These are phyloP conservation scores for Craterocephalus amniculus DNA, from an alignment of 2,797 vertebrate genomes.

Conservation along the genomic window DNA sequence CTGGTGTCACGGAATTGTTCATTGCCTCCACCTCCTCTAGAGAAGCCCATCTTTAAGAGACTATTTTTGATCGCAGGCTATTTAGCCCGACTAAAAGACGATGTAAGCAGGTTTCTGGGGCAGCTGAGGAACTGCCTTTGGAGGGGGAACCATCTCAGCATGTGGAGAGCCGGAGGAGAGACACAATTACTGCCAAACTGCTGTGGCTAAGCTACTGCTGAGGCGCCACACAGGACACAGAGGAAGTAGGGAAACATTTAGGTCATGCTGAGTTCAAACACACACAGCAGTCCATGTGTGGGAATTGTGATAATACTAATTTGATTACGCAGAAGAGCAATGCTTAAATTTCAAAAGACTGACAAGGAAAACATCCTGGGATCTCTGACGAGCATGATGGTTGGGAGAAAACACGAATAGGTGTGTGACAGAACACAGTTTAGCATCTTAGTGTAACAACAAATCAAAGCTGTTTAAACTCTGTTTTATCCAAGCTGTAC, in stretches of 20 bases:
- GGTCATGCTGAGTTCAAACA: slow-evolving; percentile 56
- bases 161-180: slow-evolving; percentile 52
- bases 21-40: slow-evolving; percentile 25
- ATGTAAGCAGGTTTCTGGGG: slow-evolving; percentile 67
- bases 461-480: background rate
- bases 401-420: background rate
- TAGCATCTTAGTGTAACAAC: background rate
- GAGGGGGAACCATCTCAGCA: slow-evolving; percentile 73
- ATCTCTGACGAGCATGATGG: background rate
- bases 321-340: slow-evolving; percentile 16
- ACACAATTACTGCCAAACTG: slow-evolving; percentile 62
- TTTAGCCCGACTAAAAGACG: slow-evolving; percentile 58
- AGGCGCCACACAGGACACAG: slow-evolving; percentile 45
- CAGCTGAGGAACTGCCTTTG: slow-evolving; percentile 65
- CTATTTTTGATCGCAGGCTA: slow-evolving; percentile 38
- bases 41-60: slow-evolving; percentile 41
- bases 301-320: slow-evolving; percentile 8
- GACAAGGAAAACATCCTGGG: slow-evolving; percentile 12
- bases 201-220: slow-evolving; percentile 29
- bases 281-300: slow-evolving; percentile 20
- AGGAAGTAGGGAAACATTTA: slow-evolving; percentile 63
- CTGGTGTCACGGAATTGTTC: slow-evolving; percentile 53
- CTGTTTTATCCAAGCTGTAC: background rate
- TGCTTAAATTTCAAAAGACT: background rate
- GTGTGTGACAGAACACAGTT: slow-evolving; percentile 8